Conservation (phyloP, 2,888 invertebrate species). For the Sphaeridia pumilis region DNA sequence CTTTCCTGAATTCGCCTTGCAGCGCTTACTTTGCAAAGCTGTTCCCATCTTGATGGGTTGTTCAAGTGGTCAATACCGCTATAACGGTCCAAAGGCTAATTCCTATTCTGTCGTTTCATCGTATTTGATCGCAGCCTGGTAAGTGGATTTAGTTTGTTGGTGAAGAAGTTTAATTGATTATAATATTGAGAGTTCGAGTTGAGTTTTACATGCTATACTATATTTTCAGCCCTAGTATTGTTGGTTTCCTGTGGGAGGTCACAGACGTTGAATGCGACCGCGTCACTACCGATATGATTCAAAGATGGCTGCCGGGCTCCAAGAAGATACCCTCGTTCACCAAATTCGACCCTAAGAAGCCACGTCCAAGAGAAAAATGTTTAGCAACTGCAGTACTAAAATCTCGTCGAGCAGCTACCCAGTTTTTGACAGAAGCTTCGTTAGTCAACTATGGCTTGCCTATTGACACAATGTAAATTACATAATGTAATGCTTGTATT, state of each 20-base stretch:
- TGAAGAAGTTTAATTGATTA: too few species aligned
- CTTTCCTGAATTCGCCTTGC: constrained; percentile 47
- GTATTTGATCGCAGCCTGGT: constrained; percentile 56
- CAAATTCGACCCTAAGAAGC: constrained; percentile 37
- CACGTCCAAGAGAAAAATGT: constrained; percentile 43
- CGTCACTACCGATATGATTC: constrained; percentile 48
- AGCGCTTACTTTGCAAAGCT: constrained; percentile 46
- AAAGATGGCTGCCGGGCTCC: constrained; percentile 44
- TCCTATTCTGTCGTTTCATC: constrained; percentile 50
- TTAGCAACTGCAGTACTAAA: constrained; percentile 50
- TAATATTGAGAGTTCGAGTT: too few species aligned
- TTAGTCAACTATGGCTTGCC: constrained; percentile 68
- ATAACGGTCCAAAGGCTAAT: constrained; percentile 46
- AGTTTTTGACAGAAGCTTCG: constrained; percentile 58
- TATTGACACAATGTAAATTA: constrained; percentile 37
- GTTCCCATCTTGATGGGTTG: constrained; percentile 59
- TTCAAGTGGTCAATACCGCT: constrained; percentile 49
- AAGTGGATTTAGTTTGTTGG: too few species aligned
- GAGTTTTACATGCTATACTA: too few species aligned
- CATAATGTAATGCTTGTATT: too few species aligned
- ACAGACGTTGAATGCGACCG: constrained; percentile 57
- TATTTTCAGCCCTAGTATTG: constrained; percentile 55
- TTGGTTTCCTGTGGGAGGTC: constrained; percentile 71
- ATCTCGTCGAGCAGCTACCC: constrained; percentile 48
- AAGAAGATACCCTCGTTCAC: constrained; percentile 21